Conservation (phyloP, 2,797 vertebrate genomes). For the Pristis pectinata region DNA sequence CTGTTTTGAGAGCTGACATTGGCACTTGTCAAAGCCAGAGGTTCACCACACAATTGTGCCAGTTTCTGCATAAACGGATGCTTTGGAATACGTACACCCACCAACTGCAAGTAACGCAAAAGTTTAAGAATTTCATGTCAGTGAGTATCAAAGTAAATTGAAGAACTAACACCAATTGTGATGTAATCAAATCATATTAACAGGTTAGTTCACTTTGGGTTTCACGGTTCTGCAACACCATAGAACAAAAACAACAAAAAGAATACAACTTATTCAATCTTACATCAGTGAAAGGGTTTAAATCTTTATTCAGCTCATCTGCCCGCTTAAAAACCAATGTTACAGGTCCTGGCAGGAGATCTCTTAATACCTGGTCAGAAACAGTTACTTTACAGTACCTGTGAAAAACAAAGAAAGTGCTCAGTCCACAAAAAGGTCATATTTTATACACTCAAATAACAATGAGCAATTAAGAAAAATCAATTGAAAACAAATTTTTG, state of each 20-base stretch:
- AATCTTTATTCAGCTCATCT: slow-evolving; percentile 68
- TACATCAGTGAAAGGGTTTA: slow-evolving; percentile 88
- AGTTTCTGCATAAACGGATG: slow-evolving; percentile 75
- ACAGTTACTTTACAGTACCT: slow-evolving; percentile 80
- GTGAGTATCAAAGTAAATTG: background rate
- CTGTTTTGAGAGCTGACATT: slow-evolving; percentile 79
- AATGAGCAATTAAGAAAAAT: background rate
- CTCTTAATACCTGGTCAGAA: slow-evolving; percentile 63
- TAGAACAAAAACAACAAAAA: background rate
- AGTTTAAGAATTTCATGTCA: background rate
- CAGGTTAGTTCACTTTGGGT: background rate
- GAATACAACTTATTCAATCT: slow-evolving; percentile 44
- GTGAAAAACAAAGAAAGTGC: background rate
- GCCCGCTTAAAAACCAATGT: slow-evolving; percentile 84
- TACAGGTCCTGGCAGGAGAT: slow-evolving; percentile 86
- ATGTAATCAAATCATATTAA: background rate
- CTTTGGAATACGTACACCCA: slow-evolving; percentile 85
- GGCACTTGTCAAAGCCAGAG: slow-evolving; percentile 86
- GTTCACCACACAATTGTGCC: slow-evolving; percentile 72
- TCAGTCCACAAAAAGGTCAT: background rate
- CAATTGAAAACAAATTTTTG: too few relatives aligned
- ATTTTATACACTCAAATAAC: background rate
- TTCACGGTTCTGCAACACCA: background rate
- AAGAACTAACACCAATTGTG: background rate
- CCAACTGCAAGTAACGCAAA: slow-evolving; percentile 61